Percentiles rank a stretch among this genome's conserved stretches.
phyloP scores from a whole-genome alignment of 1,140 invertebrate species.

The Diprion similis region DNA sequence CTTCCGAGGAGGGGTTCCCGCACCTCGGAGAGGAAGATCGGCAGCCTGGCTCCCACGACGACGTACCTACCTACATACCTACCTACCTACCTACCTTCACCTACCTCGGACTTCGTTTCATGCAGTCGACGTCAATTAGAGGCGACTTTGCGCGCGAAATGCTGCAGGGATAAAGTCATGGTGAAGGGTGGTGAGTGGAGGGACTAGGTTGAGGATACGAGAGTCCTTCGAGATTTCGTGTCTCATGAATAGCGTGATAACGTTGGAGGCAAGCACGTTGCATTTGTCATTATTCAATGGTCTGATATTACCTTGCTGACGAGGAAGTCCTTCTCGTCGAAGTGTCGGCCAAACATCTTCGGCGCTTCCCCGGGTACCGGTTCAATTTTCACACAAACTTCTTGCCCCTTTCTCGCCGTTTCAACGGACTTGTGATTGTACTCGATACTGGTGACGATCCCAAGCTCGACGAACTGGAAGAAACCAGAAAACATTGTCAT shows the following conservation, averaged over 20 bases:
- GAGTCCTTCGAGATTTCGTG: too few species aligned
- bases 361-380: constrained; percentile 95
- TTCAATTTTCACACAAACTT: constrained; percentile 99
- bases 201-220: too few species aligned
- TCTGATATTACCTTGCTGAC: constrained; percentile 90
- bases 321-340: constrained; percentile 94
- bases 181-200: too few species aligned
- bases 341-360: constrained; percentile 98
- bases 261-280: constrained; percentile 15
- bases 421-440: constrained; percentile 91
- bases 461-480: constrained; percentile 94
- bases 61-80: too few species aligned
- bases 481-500: constrained; percentile 72
- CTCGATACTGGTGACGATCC: constrained; percentile 94
- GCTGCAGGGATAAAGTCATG: too few species aligned
- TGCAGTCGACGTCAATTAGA: too few species aligned
- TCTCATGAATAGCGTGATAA: too few species aligned
- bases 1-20: not conserved
- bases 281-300: constrained; percentile 30
- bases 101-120: too few species aligned
- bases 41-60: too few species aligned
- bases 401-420: constrained; percentile 91
- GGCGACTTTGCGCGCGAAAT: too few species aligned
- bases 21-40: not conserved
- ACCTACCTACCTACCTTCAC: too few species aligned